These are phyloP conservation scores for Psittacula cyanocephala DNA, from an alignment of 2,113 vertebrate genomes.

Conservation along the genomic window DNA sequence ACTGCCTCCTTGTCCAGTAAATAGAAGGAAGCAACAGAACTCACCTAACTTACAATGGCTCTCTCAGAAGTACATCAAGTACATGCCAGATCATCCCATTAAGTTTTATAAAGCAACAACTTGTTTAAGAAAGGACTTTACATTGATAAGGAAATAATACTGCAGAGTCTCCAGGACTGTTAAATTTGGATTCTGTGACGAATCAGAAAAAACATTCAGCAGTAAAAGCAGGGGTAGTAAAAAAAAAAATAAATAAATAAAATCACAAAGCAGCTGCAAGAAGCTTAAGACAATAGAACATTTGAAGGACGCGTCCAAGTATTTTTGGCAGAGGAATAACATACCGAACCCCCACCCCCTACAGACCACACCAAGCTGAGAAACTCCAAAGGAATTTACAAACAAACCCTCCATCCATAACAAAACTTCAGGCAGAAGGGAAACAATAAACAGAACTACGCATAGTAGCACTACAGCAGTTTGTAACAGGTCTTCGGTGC, in stretches of 20 bases:
- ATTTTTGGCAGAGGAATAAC: constrained; percentile 2
- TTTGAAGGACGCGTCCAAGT: background rate
- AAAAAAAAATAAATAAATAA: background rate
- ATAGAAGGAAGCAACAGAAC: background rate
- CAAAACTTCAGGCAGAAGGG: constrained; percentile 1
- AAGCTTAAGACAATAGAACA: background rate
- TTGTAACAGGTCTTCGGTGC: background rate
- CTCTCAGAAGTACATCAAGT: background rate
- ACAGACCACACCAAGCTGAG: background rate
- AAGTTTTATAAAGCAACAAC: background rate
- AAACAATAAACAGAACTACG: background rate
- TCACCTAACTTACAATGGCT: background rate
- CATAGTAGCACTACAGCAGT: background rate
- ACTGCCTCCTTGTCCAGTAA: background rate
- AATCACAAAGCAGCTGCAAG: background rate
- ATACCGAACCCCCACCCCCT: background rate
- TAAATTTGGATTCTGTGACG: background rate
- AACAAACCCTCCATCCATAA: background rate
- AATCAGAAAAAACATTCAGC: background rate
- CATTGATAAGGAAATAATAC: background rate
- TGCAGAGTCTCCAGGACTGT: background rate
- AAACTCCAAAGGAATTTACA: constrained; percentile 10
- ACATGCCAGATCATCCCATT: background rate
- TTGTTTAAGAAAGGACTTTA: background rate
- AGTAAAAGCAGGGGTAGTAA: background rate